Conservation (phyloP, 1,140 invertebrate species). For the Drosophila varians region DNA sequence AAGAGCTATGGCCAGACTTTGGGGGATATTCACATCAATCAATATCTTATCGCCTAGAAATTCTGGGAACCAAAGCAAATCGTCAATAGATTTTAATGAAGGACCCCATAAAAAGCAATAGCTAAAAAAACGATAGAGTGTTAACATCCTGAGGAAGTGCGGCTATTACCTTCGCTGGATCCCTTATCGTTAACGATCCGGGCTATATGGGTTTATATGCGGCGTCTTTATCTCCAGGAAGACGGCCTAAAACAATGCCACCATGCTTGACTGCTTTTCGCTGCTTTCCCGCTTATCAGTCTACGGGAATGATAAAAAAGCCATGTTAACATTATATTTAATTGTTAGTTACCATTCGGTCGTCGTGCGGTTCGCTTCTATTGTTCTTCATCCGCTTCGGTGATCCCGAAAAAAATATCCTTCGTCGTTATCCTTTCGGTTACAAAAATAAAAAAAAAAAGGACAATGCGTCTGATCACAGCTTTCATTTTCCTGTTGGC, state of each 20-base stretch:
- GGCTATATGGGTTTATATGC: slow-evolving; percentile 16
- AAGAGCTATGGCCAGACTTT: neutral
- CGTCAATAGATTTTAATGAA: neutral
- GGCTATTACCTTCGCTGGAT: neutral
- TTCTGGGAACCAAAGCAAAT: slow-evolving; percentile 8
- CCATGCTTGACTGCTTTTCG: slow-evolving; percentile 9
- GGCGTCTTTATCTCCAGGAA: slow-evolving; percentile 25
- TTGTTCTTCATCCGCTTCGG: slow-evolving; percentile 23
- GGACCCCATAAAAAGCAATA: neutral
- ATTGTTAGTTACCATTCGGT: slow-evolving; percentile 73
- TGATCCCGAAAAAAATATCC: neutral
- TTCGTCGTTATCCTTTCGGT: slow-evolving; percentile 30
- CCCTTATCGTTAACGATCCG: slow-evolving; percentile 29
- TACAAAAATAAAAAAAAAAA: neutral
- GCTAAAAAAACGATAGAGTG: neutral
- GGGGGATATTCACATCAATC: neutral
- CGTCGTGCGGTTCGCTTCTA: slow-evolving; percentile 53
- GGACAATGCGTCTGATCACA: slow-evolving; percentile 34
- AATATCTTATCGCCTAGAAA: slow-evolving; percentile 16
- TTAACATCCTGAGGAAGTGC: slow-evolving; percentile 63
- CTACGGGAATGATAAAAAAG: slow-evolving; percentile 64
- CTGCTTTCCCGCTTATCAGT: slow-evolving; percentile 58
- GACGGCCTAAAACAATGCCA: slow-evolving; percentile 20
- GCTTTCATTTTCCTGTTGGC: slow-evolving; percentile 37
- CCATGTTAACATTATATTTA: slow-evolving; percentile 80